Evolutionary conservation across 2,113 vertebrate species (phyloP), one percentile per base, ranked within the genome.

Genomic region (Ophthalmotilapia sp.): DNA sequence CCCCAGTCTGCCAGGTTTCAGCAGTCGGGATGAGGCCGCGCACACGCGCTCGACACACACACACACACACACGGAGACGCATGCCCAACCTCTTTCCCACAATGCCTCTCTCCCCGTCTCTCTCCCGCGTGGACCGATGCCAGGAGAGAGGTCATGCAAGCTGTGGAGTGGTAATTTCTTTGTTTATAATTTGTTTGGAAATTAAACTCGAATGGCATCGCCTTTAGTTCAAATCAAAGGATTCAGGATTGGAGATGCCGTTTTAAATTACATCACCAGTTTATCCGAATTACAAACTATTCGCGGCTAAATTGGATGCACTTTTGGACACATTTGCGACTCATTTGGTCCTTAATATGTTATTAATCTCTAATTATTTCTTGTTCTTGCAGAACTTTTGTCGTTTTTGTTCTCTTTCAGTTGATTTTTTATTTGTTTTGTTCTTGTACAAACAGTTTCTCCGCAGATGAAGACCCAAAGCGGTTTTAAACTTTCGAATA

Each of bases 1-100:
- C 95, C 92, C 91, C 94, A 92, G 94, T 95, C 94, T 96, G 96
- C 95, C 95, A 96, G 93, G 86, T 93, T 95, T 94, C 93, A 93
- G 91, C 89, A 93, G 88, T 93, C 90, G 83, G 91, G 92, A 93
- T 89, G 88, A 94, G 87, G 87, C 83, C 86, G 33, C n/a, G 5
- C 80, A 75, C 88, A 90, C 92, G 91, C 86, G 51, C 86, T 38
- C 60, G 29, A 89, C 89, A 73, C 60, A 13, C 53, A 89, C 82
- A 56, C 1, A 29, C 81, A 58, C 86, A 47, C 21, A 83, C 88
- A 91, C 86, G 15, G 29, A 81, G 79, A 73, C 79, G 26, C 77
- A 83, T 53, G 49, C 79, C 81, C 86, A 84, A 84, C 84, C 90
- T 87, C 86, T 88, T 87, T 88, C 89, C 85, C 89, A 89, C 83